Percentiles rank a stretch among this genome's conserved stretches.
Conservation (phyloP, 2,113 vertebrate genomes). For the Mixornis gularis region DNA sequence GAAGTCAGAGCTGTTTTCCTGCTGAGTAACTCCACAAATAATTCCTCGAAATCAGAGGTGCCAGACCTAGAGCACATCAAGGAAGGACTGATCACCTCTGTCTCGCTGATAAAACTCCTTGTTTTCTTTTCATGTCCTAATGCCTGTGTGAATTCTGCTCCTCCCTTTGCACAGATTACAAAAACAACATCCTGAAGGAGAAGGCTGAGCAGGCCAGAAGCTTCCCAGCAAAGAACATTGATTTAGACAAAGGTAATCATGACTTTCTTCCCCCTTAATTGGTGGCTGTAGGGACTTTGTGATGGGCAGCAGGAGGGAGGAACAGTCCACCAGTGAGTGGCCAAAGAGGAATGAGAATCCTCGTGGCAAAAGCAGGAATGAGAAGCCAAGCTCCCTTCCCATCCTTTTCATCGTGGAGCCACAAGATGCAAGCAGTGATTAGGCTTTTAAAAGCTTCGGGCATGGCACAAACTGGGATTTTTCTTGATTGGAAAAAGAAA, state of each 20-base stretch:
- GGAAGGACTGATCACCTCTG: background rate
- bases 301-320: background rate
- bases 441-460: background rate
- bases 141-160: background rate
- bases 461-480: background rate
- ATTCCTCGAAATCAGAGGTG: background rate
- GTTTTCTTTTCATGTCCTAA: background rate
- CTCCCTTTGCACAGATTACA: constrained; percentile 79
- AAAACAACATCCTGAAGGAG: constrained; percentile 94
- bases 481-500: background rate
- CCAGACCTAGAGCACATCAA: background rate
- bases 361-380: background rate
- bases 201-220: constrained; percentile 71
- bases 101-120: background rate
- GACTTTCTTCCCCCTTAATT: background rate
- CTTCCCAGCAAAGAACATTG: constrained; percentile 81
- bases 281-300: background rate
- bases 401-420: constrained; percentile 45
- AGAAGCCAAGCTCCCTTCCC: background rate
- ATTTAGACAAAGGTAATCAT: constrained; percentile 87
- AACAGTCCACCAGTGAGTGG: background rate
- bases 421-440: constrained; percentile 30
- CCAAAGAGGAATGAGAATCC: background rate
- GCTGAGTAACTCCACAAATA: background rate
- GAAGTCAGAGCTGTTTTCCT: background rate